Evolutionary conservation across 2,113 vertebrate species (phyloP).

Genomic region (Dasyprocta punctata): DNA sequence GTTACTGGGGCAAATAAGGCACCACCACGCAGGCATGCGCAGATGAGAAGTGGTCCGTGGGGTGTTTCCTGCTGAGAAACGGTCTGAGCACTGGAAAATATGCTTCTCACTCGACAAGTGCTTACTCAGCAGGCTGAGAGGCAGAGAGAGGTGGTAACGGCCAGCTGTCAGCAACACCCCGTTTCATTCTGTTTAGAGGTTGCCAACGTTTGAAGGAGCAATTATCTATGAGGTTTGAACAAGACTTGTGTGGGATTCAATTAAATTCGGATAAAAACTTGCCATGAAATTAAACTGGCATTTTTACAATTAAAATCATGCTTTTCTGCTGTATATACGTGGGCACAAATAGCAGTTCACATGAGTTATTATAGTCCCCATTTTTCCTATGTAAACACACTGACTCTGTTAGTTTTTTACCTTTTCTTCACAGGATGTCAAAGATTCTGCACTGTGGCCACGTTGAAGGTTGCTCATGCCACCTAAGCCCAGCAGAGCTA

Average conservation of each 20-base stretch:
- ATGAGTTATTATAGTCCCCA: not conserved
- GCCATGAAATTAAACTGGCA: not conserved
- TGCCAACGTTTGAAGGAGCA: not conserved
- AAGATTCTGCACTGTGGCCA: not conserved
- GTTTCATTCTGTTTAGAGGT: slow-evolving; percentile 3
- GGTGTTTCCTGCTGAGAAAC: slow-evolving; percentile 18
- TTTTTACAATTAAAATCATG: not conserved
- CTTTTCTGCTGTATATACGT: not conserved
- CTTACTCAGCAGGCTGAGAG: not conserved
- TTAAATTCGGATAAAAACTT: slow-evolving; percentile 5
- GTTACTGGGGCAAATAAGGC: not conserved
- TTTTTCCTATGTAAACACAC: not conserved
- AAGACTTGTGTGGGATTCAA: not conserved
- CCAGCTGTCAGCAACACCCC: not conserved
- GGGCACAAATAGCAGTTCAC: not conserved
- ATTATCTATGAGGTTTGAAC: not conserved
- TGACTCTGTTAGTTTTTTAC: not conserved
- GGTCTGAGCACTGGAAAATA: not conserved
- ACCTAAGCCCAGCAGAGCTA: not conserved
- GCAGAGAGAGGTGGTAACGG: not conserved
- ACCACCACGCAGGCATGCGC: no score
- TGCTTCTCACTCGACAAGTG: slow-evolving; percentile 50
- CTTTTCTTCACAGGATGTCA: not conserved
- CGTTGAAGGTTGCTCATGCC: not conserved
- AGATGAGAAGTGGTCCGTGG: not conserved